Base-by-base conservation (phyloP, 1,140 invertebrate species). In the Panonychus citri region DNA sequence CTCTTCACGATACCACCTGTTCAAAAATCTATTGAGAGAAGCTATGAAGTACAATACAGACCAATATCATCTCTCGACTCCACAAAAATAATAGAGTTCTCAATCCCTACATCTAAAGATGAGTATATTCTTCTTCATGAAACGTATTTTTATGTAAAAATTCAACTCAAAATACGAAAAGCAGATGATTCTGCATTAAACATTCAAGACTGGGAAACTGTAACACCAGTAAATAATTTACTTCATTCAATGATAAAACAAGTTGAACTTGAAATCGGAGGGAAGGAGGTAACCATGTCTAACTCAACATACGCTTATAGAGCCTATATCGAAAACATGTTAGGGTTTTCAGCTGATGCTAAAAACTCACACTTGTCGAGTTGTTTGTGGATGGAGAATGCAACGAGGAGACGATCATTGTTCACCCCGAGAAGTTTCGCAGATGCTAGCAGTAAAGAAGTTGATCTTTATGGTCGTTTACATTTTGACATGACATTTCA, bases 271-370 rank as follows among this genome's bases (percentile, higher is more conserved):
- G 67, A 65, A 60, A 64, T 73, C 7, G 72, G 72, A 64, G 68
- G n/a, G 71, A 70, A 68, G 63, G 59, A 69, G 24, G 60, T 73
- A 2, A 69, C 67, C 17, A 64, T 67, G 0, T 61, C 66, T 21
- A 68, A 66, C 49, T 67, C 68, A 56, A 67, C 66, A 17, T 72
- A 74, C 62, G 64, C 65, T n/a, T 72, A 70, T 60, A 56, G 66
- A 53, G 65, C 66, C 2, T 73, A 72, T 50, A 65, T 74, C 12
- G 69, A 74, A 65, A 71, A 65, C 3, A 52, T 70, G 7, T 57
- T 68, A 4, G n/a, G 64, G 64, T 59, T 73, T 71, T 64, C 64
- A 61, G 5, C 53, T 57, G 17, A 62, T 58, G 24, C 68, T 68
- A n/a, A 13, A 71, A 70, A 63, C 55, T 63, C 15, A 68, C 66